A percentile compares a stretch with the other conserved stretches of the same genome.
These are phyloP conservation scores for Chlamydotis undulata DNA, from an alignment of 2,113 vertebrate genomes.

Conservation along the genomic window DNA sequence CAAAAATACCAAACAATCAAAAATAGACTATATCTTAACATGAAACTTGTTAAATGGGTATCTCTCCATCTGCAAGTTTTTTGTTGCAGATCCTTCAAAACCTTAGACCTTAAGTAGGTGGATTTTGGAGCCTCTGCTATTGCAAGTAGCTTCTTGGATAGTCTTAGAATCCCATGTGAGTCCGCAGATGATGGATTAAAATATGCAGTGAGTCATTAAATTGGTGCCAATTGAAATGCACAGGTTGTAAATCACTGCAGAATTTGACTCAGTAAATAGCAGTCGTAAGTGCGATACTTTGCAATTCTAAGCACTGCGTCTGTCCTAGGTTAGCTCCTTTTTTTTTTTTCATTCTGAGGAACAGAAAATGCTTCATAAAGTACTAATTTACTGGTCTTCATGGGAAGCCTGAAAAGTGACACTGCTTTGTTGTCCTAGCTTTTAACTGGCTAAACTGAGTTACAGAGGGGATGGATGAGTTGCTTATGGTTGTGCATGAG, in stretches of 20 bases:
- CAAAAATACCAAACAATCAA: not conserved
- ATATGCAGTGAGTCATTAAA: slow-evolving; percentile 54
- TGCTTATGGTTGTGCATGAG: not conserved
- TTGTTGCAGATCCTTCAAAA: not conserved
- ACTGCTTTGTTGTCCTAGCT: not conserved
- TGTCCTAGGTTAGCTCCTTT: not conserved
- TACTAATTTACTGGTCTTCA: not conserved
- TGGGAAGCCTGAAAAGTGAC: not conserved
- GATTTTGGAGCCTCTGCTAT: not conserved
- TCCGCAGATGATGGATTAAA: slow-evolving; percentile 58
- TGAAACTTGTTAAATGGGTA: not conserved
- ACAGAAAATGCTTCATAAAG: not conserved
- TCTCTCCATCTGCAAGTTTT: not conserved
- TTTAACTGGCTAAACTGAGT: not conserved
- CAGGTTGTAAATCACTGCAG: slow-evolving; percentile 64
- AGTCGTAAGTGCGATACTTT: slow-evolving; percentile 35
- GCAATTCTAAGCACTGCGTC: slow-evolving; percentile 47
- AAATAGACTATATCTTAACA: not conserved
- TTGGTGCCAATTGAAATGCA: slow-evolving; percentile 44
- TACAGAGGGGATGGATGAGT: not conserved
- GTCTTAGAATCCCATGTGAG: slow-evolving; percentile 31
- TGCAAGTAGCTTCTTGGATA: slow-evolving; percentile 23
- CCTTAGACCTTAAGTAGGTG: slow-evolving; percentile 5
- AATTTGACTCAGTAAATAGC: slow-evolving; percentile 52
- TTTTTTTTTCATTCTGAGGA: not conserved